A percentile compares a stretch with the other conserved stretches of the same genome.
Evolutionary conservation across 2,888 invertebrate genomes (phyloP).

Genomic region (Lasioglossum zephyrum): DNA sequence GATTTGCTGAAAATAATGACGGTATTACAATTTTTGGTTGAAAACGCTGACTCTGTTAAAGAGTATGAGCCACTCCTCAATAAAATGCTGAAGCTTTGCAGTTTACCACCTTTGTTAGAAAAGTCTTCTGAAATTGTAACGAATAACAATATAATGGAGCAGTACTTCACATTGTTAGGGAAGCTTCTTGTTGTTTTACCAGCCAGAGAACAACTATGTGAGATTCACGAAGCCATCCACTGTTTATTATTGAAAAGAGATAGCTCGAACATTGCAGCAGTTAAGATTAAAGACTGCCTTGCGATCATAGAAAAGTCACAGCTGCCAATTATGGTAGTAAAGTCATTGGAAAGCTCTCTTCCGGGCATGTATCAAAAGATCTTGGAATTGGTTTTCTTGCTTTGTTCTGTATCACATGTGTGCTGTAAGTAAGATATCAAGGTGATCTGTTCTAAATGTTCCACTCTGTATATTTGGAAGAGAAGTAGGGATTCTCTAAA

Average conservation of each 20-base stretch:
- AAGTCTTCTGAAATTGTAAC: slow-evolving; percentile 77
- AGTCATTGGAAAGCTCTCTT: slow-evolving; percentile 77
- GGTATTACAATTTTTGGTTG: slow-evolving; percentile 79
- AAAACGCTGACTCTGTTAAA: slow-evolving; percentile 59
- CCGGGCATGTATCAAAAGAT: slow-evolving; percentile 76
- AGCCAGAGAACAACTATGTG: slow-evolving; percentile 55
- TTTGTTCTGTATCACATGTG: slow-evolving; percentile 74
- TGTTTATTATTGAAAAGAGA: slow-evolving; percentile 59
- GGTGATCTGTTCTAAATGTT: not conserved
- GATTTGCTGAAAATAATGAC: slow-evolving; percentile 79
- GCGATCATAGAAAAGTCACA: slow-evolving; percentile 79
- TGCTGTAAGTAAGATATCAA: slow-evolving; percentile 79
- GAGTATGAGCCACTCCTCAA: slow-evolving; percentile 75
- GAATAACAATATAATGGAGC: slow-evolving; percentile 72
- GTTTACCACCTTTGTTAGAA: slow-evolving; percentile 77
- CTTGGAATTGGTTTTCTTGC: slow-evolving; percentile 75
- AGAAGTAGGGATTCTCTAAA: not conserved
- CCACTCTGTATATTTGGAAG: not conserved
- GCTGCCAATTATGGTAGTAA: slow-evolving; percentile 78
- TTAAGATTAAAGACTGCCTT: slow-evolving; percentile 68
- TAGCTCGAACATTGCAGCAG: slow-evolving; percentile 35
- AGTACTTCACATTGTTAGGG: slow-evolving; percentile 82
- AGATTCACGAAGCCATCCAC: slow-evolving; percentile 69
- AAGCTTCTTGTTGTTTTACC: slow-evolving; percentile 76
- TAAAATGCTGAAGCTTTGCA: slow-evolving; percentile 77